Base-by-base conservation (phyloP, 2,797 vertebrate species). In the Pelochelys cantorii region DNA sequence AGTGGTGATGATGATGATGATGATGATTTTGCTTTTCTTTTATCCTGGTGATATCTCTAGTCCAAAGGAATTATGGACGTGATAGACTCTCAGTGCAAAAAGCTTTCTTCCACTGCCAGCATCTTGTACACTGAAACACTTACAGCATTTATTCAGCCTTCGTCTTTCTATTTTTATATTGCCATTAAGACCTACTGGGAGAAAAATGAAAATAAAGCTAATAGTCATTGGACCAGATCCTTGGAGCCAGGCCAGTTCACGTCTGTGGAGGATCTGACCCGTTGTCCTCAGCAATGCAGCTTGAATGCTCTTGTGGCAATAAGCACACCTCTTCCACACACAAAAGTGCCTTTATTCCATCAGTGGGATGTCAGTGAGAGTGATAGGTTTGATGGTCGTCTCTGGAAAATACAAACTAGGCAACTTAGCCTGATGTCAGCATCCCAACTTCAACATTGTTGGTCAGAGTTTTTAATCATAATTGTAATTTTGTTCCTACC, bases 31-130 rank as follows among this genome's bases (percentile, higher is more conserved):
- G 95, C 82, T 96, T 92, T 94, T 9, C 90, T 89, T 75, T 90
- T 95, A 71, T 91, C 91, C 90, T 71, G 68, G 93, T 90, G 92
- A 84, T 87, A 88, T 88, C 88, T 93, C 48, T 1, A 92, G 94
- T 48, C 91, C 71, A 2, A 81, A 75, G 82, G 82, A 95, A 84
- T 53, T 88, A 23, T 37, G 87, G 90, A 83, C 87, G 5, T 91
- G 85, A 65, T 88, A 0, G 1, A 75, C 20, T 55, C 42, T 31
- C 9, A 2, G 88, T 5, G 75, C 90, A 79, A n/a, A 80, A 11
- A 13, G 22, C 87, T 93, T 86, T 4, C 90, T 87, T 83, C 93
- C 89, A 93, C 88, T 95, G 96, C 88, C 79, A 65, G 86, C 81
- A 83, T 86, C 83, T 92, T 86, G 78, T n/a, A 52, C 0, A 1